Base-by-base conservation (phyloP, 23 tunicate species). In the Trididemnum nubilum region DNA sequence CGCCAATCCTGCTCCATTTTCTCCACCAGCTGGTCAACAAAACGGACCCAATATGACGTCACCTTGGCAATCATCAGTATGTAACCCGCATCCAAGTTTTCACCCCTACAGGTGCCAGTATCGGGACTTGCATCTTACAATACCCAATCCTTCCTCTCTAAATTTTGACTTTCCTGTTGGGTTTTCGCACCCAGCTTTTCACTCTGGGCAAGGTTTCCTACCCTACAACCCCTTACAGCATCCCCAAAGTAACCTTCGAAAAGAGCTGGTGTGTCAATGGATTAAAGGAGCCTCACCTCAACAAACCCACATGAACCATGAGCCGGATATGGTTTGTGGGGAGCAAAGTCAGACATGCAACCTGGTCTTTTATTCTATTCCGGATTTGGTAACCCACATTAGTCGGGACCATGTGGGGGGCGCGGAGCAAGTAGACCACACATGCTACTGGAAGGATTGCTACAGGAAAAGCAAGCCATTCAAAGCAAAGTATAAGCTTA, bases 401-500 rank as follows among this genome's bases (percentile, higher is more conserved):
- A 78, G 69, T 22, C 63, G 78, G 28, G 86, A 82, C 34, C 99
- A 95, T 66, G 87, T 95, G 25, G 92, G 92, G 19, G 92, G 92
- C 19, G 83, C 96, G 3, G 92, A 91, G 64, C 91, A 95, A 36
- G 52, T 65, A 5, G 99, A 95, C 72, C 90, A 90, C 54, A 81
- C 89, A 39, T 95, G 99, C 83, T 90, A 82, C 51, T 95, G 99
- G 99, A 51, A 83, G 37, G 82, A 83, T 36, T 95, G 99, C 83
- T 1, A 69, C 0, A 78, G 99, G 9, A 78, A 72, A 15, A 29
- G 58, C 50, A 86, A 84, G 65, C 85, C 92, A 9, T 95, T 95
- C 89, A 95, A 90, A 78, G 99, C 99, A 1, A 95, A 95, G 36
- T 95, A 95, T 80, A 95, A 95, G 80, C 85, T 95, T 27, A 83